phyloP scores from a whole-genome alignment of 2,888 invertebrate species.

The Marasmarcha lunaedactyla region DNA sequence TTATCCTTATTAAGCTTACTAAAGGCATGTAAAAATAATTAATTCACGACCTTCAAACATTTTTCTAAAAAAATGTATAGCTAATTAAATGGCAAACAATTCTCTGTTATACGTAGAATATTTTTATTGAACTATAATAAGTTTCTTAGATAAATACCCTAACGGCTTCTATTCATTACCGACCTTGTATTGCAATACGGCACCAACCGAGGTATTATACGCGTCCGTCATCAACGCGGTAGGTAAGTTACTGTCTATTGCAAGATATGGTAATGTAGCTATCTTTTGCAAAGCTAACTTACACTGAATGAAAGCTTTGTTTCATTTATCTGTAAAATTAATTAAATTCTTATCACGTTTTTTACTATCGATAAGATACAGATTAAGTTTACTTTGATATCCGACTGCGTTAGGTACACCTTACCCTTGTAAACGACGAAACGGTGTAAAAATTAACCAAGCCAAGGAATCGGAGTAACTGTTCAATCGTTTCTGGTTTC shows the following conservation, averaged over 20 bases:
- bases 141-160: conserved; percentile 25
- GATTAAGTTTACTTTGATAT: conserved; percentile 3
- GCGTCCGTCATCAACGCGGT: conserved; percentile 25
- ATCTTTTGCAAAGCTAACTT: conserved; percentile 18
- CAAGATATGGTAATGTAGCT: conserved; percentile 22
- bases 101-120: conserved; percentile 12
- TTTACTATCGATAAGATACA: conserved; percentile 1
- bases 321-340: conserved; percentile 14
- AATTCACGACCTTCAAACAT: conserved; percentile 15
- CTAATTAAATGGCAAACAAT: conserved; percentile 14
- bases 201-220: conserved; percentile 27
- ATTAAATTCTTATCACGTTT: conserved; percentile 12
- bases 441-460: conserved; percentile 11
- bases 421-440: conserved; percentile 5
- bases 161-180: too few relatives aligned
- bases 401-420: conserved; percentile 1
- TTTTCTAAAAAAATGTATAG: conserved; percentile 12
- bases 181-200: too few relatives aligned
- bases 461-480: conserved; percentile 8
- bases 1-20: not conserved
- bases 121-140: conserved; percentile 17
- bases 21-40: conserved; percentile 2
- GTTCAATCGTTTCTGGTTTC: conserved; percentile 5
- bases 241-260: conserved; percentile 12
- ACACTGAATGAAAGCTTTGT: conserved; percentile 16